phyloP scores from a whole-genome alignment of 1,140 invertebrate species.

The Tyrophagus putrescentiae region DNA sequence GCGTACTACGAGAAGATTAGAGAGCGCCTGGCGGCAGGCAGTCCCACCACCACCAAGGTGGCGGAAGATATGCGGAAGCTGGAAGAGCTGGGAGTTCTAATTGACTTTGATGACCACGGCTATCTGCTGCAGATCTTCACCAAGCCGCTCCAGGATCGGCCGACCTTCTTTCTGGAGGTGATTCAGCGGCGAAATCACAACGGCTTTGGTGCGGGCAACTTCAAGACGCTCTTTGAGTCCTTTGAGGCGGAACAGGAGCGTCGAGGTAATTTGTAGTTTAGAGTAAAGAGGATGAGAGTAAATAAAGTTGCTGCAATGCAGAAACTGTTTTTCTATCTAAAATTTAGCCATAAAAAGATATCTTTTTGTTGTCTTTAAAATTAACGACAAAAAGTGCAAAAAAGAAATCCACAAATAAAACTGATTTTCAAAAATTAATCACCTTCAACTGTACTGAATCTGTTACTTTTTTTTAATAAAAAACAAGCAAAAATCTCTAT shows the following conservation, averaged over 20 bases:
- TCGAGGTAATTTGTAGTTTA: constrained; percentile 86
- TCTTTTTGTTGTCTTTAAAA: no score
- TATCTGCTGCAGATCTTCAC: constrained; percentile 97
- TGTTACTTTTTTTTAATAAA: no score
- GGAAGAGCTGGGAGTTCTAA: constrained; percentile 75
- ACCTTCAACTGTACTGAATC: no score
- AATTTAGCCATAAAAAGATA: no score
- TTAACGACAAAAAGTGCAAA: no score
- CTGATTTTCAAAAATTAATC: no score
- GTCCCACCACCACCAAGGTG: constrained; percentile 64
- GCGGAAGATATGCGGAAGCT: constrained; percentile 63
- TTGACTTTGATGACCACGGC: constrained; percentile 94
- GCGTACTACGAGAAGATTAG: constrained; percentile 76
- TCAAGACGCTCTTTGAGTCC: constrained; percentile 93
- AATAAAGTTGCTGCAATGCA: no score
- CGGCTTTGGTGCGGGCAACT: constrained; percentile 97
- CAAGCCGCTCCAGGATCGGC: constrained; percentile 91
- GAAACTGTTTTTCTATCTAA: no score
- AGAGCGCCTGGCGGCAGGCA: constrained; percentile 57
- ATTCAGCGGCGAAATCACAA: constrained; percentile 92
- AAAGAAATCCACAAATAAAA: no score
- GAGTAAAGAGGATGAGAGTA: no score
- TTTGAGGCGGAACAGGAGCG: constrained; percentile 92
- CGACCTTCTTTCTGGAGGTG: constrained; percentile 90
- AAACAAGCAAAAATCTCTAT: no score